phyloP scores from a whole-genome alignment of 2,113 vertebrate species.

The Beaufortia kweichowensis region DNA sequence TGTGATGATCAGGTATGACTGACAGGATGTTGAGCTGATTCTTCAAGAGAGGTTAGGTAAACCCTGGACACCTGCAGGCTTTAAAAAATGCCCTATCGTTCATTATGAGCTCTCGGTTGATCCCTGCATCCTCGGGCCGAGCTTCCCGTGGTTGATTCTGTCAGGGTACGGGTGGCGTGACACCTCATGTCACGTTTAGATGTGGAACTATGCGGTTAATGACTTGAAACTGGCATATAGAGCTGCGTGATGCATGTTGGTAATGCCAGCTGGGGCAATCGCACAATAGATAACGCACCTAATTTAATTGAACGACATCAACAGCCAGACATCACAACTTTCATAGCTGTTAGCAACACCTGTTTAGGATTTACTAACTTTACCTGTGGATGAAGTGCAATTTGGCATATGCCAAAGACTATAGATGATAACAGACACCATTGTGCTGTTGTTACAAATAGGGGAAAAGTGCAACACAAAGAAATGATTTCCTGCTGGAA shows the following conservation, averaged over 20 bases:
- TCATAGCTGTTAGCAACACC: too few species aligned
- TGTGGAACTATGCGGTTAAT: neutral
- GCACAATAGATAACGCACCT: too few species aligned
- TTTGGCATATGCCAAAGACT: too few species aligned
- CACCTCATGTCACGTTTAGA: conserved; percentile 1
- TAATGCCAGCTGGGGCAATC: neutral
- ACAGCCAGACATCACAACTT: too few species aligned
- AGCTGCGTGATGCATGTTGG: neutral
- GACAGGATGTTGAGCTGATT: conserved; percentile 43
- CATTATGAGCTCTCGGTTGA: conserved; percentile 35
- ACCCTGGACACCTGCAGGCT: conserved; percentile 37
- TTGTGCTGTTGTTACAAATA: too few species aligned
- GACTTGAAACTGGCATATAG: neutral
- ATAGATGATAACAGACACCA: too few species aligned
- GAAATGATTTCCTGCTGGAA: too few species aligned
- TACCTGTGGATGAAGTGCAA: too few species aligned
- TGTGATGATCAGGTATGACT: conserved; percentile 43
- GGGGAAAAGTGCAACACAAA: too few species aligned
- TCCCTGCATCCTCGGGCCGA: conserved; percentile 38
- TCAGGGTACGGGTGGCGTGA: conserved; percentile 23
- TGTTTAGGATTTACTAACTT: too few species aligned
- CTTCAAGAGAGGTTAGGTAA: conserved; percentile 26
- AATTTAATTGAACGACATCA: too few species aligned
- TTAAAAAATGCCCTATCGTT: conserved; percentile 26
- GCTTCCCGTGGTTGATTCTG: conserved; percentile 3